Base-by-base conservation (phyloP, 1,140 invertebrate genomes). In the Hermetia illucens region DNA sequence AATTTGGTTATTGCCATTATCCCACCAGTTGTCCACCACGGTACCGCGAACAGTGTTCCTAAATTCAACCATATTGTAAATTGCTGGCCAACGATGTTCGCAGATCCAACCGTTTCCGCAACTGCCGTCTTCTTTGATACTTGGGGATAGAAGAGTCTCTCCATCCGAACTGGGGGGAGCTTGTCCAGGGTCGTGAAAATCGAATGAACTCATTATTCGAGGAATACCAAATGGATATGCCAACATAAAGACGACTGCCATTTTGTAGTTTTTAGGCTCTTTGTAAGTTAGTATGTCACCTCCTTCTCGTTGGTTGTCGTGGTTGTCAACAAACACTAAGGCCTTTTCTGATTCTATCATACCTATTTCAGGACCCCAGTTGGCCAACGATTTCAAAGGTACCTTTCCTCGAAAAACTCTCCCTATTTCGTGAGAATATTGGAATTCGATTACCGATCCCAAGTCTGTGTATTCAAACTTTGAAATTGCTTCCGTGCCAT, bases 71-170 rank as follows among this genome's bases (percentile, higher is more conserved):
- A 90, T 90, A 43, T 80, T 77, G 54, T 64, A 77, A 46, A 90
- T 86, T 51, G 81, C 73, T 4, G 74, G 61, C 86, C 85, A 91
- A 16, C 84, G 71, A 58, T 93, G 88, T 59, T 93, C 88, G 52
- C 89, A 93, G 1, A 90, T 61, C 85, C 85, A 93, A 2, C 83
- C 85, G 48, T 77, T 76, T 1, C 66, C 71, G 48, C 87, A 92
- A 2, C 63, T 68, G 2, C 70, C 65, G 45, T 84, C 71, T n/a
- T 63, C 36, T 25, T 77, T 72, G 29, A 84, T 72, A 15, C 56
- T 62, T 5, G 81, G 72, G 9, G 72, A 68, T 9, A 75, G 61
- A 13, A 74, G 78, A 4, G 68, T 73, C 36, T 71, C 55, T 5
- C 42, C 43, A 49, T 79, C 69, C 42, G 68, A 57, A 2, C 79